Evolutionary conservation across 1,140 invertebrate genomes (phyloP).

Genomic region (Colletes gigas): DNA sequence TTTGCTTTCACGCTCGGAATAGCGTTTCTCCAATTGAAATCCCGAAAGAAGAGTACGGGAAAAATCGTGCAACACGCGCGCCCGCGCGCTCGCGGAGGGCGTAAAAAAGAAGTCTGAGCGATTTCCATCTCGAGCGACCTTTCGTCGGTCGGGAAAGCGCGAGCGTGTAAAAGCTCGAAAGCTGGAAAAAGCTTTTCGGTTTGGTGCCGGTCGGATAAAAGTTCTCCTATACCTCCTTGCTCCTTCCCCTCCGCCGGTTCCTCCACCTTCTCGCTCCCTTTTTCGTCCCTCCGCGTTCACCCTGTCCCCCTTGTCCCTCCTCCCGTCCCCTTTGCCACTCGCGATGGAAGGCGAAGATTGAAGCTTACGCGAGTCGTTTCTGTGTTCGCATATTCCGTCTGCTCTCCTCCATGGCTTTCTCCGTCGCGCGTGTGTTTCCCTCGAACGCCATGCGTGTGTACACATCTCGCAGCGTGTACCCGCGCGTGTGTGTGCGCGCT

Average conservation of each 20-base stretch:
- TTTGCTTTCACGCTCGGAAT: neutral
- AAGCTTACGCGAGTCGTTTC: constrained; percentile 61
- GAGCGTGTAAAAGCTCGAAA: constrained; percentile 72
- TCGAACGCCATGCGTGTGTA: constrained; percentile 31
- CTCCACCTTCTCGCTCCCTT: constrained; percentile 38
- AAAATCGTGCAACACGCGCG: neutral
- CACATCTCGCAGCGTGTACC: neutral
- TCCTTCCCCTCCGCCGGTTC: constrained; percentile 43
- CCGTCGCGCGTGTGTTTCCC: constrained; percentile 28
- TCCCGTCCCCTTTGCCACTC: constrained; percentile 13
- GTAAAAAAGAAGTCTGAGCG: constrained; percentile 27
- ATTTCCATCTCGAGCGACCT: constrained; percentile 62
- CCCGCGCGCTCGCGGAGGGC: neutral
- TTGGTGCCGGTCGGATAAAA: constrained; percentile 69
- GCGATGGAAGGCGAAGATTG: constrained; percentile 61
- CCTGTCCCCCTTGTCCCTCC: constrained; percentile 13
- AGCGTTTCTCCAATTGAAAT: neutral
- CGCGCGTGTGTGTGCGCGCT: neutral
- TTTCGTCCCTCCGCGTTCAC: constrained; percentile 11
- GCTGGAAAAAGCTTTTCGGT: constrained; percentile 70
- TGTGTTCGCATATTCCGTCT: constrained; percentile 48
- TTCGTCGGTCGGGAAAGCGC: constrained; percentile 55
- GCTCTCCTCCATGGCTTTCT: constrained; percentile 25
- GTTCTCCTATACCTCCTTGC: constrained; percentile 68
- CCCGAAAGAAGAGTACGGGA: neutral